Evolutionary conservation across 1,140 invertebrate genomes (phyloP).

Genomic region (Antheraea mylitta): DNA sequence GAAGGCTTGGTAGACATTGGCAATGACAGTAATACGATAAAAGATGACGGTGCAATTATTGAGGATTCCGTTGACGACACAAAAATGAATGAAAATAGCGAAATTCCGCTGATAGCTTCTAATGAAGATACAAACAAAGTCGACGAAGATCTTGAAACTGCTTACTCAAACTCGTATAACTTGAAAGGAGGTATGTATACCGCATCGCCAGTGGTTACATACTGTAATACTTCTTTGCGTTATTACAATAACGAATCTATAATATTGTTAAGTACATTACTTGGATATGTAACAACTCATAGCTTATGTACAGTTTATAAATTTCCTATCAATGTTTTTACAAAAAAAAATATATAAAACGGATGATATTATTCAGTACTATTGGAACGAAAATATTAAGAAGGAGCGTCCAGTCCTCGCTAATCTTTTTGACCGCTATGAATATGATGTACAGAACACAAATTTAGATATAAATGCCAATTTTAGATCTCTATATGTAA

Average conservation of each 20-base stretch:
- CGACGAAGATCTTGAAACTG: background rate
- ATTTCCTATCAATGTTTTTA: too few relatives aligned
- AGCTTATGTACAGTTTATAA: too few relatives aligned
- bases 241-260: constrained; percentile 6
- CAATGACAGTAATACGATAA: background rate
- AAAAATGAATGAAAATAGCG: background rate
- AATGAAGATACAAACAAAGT: background rate
- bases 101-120: background rate
- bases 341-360: too few relatives aligned
- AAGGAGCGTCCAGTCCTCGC: too few relatives aligned
- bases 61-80: background rate
- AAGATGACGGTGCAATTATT: background rate
- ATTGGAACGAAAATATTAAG: too few relatives aligned
- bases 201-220: background rate
- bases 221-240: background rate
- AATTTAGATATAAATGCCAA: too few relatives aligned
- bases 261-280: too few relatives aligned
- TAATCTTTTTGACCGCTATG: too few relatives aligned
- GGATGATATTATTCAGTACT: too few relatives aligned
- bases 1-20: background rate
- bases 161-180: constrained; percentile 5
- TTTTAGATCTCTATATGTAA: too few relatives aligned
- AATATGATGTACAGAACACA: too few relatives aligned
- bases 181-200: background rate
- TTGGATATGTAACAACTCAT: too few relatives aligned